phyloP scores from a whole-genome alignment of 1,140 invertebrate species.

The Papilio polyxenes region DNA sequence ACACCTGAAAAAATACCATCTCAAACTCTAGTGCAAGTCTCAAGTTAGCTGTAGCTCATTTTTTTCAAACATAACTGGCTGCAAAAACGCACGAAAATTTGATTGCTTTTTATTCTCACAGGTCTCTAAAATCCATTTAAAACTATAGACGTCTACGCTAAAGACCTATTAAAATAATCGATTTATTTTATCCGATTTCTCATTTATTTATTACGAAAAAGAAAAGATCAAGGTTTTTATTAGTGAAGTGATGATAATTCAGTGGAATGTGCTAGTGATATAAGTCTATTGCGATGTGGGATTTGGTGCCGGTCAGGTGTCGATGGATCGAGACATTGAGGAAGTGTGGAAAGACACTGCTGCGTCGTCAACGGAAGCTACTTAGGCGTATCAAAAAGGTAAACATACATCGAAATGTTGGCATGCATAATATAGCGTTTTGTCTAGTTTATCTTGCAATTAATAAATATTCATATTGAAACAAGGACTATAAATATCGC shows the following conservation, averaged over 20 bases:
- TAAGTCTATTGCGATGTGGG: conserved; percentile 67
- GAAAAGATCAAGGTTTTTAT: not conserved
- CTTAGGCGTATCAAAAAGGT: conserved; percentile 73
- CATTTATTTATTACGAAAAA: not conserved
- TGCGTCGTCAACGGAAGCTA: conserved; percentile 67
- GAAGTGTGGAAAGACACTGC: conserved; percentile 72
- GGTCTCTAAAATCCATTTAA: not conserved
- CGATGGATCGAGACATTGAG: conserved; percentile 73
- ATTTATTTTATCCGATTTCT: not conserved
- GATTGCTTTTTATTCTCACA: not conserved
- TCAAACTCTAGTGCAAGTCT: too few relatives aligned
- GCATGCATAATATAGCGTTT: not conserved
- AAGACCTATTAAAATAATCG: not conserved
- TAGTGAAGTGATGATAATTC: conserved; percentile 33
- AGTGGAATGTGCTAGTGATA: conserved; percentile 56
- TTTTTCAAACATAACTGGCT: not conserved
- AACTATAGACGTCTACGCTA: too few relatives aligned
- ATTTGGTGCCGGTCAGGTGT: conserved; percentile 67
- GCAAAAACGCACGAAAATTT: not conserved
- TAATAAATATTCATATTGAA: not conserved
- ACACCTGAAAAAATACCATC: not conserved
- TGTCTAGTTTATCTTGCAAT: not conserved
- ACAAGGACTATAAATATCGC: not conserved
- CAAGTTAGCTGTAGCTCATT: not conserved
- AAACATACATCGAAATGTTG: conserved; percentile 32